phyloP scores from a whole-genome alignment of 2,888 invertebrate genomes.

The Habroteleia sp. region DNA sequence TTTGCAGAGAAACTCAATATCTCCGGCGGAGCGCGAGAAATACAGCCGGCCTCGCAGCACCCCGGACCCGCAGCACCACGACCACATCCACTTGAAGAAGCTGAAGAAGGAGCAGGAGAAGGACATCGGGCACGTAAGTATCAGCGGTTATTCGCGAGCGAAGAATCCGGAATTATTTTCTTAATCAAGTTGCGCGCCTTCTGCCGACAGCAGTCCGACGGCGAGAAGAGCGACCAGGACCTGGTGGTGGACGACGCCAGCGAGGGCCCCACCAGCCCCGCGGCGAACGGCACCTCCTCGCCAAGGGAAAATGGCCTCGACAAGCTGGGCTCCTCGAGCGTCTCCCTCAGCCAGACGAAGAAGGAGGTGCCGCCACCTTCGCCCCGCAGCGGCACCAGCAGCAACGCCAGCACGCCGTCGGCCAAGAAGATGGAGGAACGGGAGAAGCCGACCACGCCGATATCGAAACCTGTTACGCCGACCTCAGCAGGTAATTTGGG shows the following conservation, averaged over 20 bases:
- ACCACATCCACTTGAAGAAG: slow-evolving; percentile 88
- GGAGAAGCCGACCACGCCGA: slow-evolving; percentile 95
- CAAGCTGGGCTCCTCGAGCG: slow-evolving; percentile 81
- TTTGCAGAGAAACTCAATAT: slow-evolving; percentile 91
- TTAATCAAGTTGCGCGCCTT: slow-evolving; percentile 64
- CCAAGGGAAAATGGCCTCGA: no score
- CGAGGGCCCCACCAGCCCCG: no score
- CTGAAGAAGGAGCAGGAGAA: slow-evolving; percentile 87
- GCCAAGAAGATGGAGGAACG: slow-evolving; percentile 89
- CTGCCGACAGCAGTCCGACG: slow-evolving; percentile 87
- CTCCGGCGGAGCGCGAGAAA: slow-evolving; percentile 88
- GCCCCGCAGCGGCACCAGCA: slow-evolving; percentile 89
- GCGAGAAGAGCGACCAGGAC: no score
- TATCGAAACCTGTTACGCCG: slow-evolving; percentile 94
- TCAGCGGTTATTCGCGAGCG: slow-evolving; percentile 12
- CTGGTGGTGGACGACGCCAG: no score
- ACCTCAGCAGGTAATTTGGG: slow-evolving; percentile 84
- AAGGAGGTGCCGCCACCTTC: slow-evolving; percentile 84
- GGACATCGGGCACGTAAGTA: slow-evolving; percentile 89
- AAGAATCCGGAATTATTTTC: slow-evolving; percentile 11
- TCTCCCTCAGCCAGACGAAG: slow-evolving; percentile 81
- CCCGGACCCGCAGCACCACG: slow-evolving; percentile 85
- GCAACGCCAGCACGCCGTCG: slow-evolving; percentile 94
- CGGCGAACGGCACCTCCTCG: no score
- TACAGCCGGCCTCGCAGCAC: slow-evolving; percentile 89